Evolutionary conservation across 2,797 vertebrate genomes (phyloP), one percentile per base, ranked within the genome.

Genomic region (Neoniphon sammara): DNA sequence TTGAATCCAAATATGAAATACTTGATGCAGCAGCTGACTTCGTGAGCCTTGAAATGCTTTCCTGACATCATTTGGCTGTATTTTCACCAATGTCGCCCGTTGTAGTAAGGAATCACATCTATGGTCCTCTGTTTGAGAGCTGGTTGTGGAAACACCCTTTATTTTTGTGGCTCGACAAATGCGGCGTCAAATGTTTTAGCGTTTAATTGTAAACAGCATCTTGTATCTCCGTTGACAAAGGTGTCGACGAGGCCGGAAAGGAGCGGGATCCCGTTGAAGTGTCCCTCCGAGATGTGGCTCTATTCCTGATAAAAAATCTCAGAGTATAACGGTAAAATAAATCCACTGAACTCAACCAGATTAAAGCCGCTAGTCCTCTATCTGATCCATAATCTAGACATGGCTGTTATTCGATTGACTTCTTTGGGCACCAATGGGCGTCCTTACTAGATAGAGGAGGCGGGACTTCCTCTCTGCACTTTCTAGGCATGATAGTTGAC

Each of bases 1-100:
- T 99, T 99, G 94, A 99, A 99, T 71, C 97, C 98, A 70, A 99
- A 99, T 78, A 99, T 98, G 88, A 99, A 99, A 82, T 99, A 99
- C 86, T 99, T 99, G 91, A 98, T 99, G 93, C 97, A 99, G 94
- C 98, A 99, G 93, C 98, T 98, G 93, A 99, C 98, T 95, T 99
- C 98, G 47, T 98, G 97, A 86, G 96, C 97, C 91, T 97, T 98
- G 91, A 98, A 98, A 89, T 98, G 97, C 93, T 98, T 98, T 75
- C 98, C 97, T 78, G 97, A 97, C 96, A 99, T 99, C 92, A 94
- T 97, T 88, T 91, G 92, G 83, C 91, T 90, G 66, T 56, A n/a
- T 79, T 64, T 76, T 75, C 69, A 49, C 62, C 34, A 57, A 68
- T 76, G 66, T 70, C 58, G 34, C 64, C 80, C 70, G 25, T 31